Evolutionary conservation across 2,113 vertebrate species (phyloP), one percentile per base, ranked within the genome.

Genomic region (Prietella phreatophila): DNA sequence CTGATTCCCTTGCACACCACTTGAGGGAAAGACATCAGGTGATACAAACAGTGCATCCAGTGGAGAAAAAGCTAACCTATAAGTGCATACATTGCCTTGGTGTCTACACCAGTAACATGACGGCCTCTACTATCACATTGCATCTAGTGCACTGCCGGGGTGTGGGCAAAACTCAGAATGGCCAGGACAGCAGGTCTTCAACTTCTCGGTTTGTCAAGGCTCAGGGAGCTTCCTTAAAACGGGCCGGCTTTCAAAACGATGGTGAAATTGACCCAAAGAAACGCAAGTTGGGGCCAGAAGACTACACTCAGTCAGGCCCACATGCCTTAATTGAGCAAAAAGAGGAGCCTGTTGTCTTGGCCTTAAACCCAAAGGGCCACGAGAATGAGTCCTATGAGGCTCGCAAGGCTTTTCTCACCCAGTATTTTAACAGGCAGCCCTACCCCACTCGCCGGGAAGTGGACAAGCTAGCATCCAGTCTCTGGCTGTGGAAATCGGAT

Each of bases 51-150:
- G 98, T 99, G 88, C 98, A 99, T 92, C 98, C 98, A 0, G 98
- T 99, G 87, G 98, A 99, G 93, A 99, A 99, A 91, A 99, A 99
- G 92, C 95, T 99, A 30, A 99, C 98, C 36, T 99, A 99, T 93
- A 99, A 99, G 91, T 99, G 98, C 87, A 99, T 99, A 89, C 98
- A 99, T 92, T 99, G 98, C 93, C 95, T 99, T 67, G 98, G 98
- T 8, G 98, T 99, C 53, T 99, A 99, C 25, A 99, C 98, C 0
- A 99, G 97, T 93, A 99, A 99, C 95, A 99, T 99, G 98, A 99
- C 98, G 0, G 98, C 98, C 89, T 99, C 98, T 13, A 99, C 98
- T 15, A 99, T 99, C 85, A 99, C 98, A 0, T 95, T 99, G 89
- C 98, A 99, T 91, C 93, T 99, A 8, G 98, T 99, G 36, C 98